Evolutionary conservation across 2,797 vertebrate species (phyloP).

Genomic region (Columba guinea): DNA sequence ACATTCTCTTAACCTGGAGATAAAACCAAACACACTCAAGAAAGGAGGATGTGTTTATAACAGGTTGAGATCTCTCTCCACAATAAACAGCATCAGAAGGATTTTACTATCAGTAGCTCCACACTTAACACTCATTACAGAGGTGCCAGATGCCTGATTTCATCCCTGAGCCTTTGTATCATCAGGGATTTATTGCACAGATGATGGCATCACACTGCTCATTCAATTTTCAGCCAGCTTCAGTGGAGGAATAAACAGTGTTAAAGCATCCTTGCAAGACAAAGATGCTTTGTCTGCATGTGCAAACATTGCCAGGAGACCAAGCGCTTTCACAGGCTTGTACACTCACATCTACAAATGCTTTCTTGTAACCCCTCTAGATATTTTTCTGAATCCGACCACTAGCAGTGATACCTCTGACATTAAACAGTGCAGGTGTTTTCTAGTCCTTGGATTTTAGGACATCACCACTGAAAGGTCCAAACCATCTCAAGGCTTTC

Average conservation of each 20-base stretch:
- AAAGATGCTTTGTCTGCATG: not conserved
- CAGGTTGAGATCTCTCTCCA: slow-evolving; percentile 21
- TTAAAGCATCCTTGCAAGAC: not conserved
- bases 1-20: slow-evolving; percentile 22
- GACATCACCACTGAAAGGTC: not conserved
- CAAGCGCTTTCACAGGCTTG: not conserved
- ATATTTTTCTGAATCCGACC: not conserved
- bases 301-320: not conserved
- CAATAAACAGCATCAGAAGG: not conserved
- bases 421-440: not conserved
- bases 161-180: not conserved
- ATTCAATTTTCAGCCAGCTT: not conserved
- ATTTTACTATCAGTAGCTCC: not conserved
- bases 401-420: not conserved
- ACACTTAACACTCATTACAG: not conserved
- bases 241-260: not conserved
- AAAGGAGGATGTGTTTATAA: not conserved
- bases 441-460: not conserved
- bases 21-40: slow-evolving; percentile 4
- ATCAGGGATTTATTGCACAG: not conserved
- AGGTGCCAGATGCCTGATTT: not conserved
- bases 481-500: not conserved
- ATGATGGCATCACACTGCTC: not conserved
- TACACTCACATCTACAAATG: not conserved
- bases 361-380: not conserved